Conservation (phyloP, 2,888 invertebrate species). For the Callyntrura guangdongensis region DNA sequence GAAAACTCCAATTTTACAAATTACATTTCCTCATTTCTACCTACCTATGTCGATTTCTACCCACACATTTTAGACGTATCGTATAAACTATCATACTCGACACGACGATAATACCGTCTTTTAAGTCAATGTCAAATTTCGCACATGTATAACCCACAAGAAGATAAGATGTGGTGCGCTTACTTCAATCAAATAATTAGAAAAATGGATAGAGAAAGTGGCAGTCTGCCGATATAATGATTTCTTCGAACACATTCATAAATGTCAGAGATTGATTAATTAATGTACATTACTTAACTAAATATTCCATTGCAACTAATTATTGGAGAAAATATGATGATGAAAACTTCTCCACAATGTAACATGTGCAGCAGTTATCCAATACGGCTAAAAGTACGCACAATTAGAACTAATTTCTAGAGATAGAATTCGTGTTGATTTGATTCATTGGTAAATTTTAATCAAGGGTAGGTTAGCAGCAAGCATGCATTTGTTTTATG, state of each 20-base stretch:
- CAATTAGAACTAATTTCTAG: background rate
- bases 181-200: background rate
- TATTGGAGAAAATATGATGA: too few species aligned
- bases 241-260: background rate
- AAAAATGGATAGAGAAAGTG: background rate
- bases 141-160: too few species aligned
- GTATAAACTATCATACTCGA: too few species aligned
- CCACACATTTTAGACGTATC: too few species aligned
- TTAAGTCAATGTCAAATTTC: too few species aligned
- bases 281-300: background rate
- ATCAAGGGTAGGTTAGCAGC: background rate
- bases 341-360: background rate
- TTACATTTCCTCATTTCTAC: too few species aligned
- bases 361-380: background rate
- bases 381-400: background rate
- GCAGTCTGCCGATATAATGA: background rate
- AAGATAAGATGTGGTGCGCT: background rate
- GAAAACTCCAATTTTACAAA: too few species aligned
- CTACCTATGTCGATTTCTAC: too few species aligned
- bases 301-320: too few species aligned
- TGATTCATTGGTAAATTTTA: conserved; percentile 26
- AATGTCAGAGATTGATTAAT: conserved; percentile 1
- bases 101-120: too few species aligned
- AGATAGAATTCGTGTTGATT: background rate
- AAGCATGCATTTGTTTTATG: background rate